phyloP scores from a whole-genome alignment of 2,113 vertebrate species.

The Cyprinodon tularosa region DNA sequence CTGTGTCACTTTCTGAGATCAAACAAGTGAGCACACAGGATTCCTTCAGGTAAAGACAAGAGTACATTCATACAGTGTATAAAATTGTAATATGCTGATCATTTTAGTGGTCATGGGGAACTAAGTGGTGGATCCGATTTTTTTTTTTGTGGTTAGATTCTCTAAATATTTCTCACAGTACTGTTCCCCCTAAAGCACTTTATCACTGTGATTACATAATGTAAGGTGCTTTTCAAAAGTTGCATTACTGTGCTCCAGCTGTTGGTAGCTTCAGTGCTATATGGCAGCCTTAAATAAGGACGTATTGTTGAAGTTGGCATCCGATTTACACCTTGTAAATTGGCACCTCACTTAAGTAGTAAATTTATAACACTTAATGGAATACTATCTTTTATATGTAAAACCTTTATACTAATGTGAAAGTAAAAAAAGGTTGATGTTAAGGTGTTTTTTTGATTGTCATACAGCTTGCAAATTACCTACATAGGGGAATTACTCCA shows the following conservation, averaged over 20 bases:
- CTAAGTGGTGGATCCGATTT: neutral
- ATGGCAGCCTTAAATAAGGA: no score
- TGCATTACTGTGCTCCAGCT: no score
- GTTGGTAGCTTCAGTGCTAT: no score
- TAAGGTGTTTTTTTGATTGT: no score
- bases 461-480: no score
- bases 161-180: neutral
- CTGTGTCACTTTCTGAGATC: slow-evolving; percentile 58
- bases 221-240: no score
- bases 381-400: no score
- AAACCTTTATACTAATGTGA: no score
- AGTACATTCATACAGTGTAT: slow-evolving; percentile 19
- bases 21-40: slow-evolving; percentile 54
- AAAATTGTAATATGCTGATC: neutral
- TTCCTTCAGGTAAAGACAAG: slow-evolving; percentile 72
- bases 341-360: neutral
- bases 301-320: no score
- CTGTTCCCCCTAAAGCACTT: neutral
- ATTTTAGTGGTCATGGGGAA: neutral
- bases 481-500: no score
- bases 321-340: no score
- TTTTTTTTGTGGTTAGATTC: neutral
- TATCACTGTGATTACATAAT: neutral
- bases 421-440: no score
- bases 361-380: neutral